Evolutionary conservation across 2,797 vertebrate genomes (phyloP), one percentile per base, ranked within the genome.

Genomic region (Amazona finschi): DNA sequence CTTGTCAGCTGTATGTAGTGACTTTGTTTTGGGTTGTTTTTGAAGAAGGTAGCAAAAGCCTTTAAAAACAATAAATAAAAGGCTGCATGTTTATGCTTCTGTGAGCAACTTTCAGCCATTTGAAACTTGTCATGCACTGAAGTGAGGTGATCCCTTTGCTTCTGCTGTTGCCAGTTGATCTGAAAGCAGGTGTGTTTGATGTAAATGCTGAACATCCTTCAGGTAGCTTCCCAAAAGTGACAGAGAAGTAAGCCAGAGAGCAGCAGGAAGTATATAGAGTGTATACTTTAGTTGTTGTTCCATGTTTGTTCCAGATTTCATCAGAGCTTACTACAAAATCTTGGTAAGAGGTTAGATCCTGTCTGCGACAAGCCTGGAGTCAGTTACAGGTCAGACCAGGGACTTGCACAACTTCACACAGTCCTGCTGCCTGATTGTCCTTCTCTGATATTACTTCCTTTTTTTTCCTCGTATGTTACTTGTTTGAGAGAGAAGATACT

Each of bases 291-390:
- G 0, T 62, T 88, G 53, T 83, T 93, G 39, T 18, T 88, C 19
- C 16, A 1, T 39, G 28, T 73, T 89, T 71, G 33, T 72, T 94
- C 15, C 8, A 71, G 77, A 67, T 94, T 76, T 88, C 90, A 84
- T 94, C 55, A n/a, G 85, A 20, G 3, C 38, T 91, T 12, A 3
- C 22, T 70, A 53, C 25, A 46, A 19, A 64, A 74, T 49, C 60
- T 77, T 50, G 47, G 9, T 65, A 41, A 61, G 60, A 50, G 24
- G n/a, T 87, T 78, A 78, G 33, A n/a, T 85, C 36, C 25, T 61
- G 36, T 7, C 15, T 46, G 15, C 17, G 7, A 12, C 39, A 41
- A 46, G 20, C 13, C 31, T 66, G 22, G 15, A 71, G 17, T 66
- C 47, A 33, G 15, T 57, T 73, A 2, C 6, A 12, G 47, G 43